These are phyloP conservation scores for Shinisaurus crocodilurus DNA, from an alignment of 2,113 vertebrate genomes.

Conservation along the genomic window DNA sequence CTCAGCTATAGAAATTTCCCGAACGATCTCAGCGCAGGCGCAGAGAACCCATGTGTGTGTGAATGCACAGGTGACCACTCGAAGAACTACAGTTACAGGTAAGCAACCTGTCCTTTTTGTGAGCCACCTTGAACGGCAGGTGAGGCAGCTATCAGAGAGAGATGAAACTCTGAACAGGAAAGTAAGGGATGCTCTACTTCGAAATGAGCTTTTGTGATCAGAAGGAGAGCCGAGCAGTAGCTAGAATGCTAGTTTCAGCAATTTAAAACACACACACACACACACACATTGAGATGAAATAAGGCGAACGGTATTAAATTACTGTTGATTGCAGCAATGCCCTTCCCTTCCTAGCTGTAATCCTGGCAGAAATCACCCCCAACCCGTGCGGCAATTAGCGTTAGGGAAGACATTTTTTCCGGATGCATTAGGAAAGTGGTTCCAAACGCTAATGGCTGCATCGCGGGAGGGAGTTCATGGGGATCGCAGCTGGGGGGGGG, in stretches of 20 bases:
- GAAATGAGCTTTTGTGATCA: not conserved
- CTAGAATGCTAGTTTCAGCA: not conserved
- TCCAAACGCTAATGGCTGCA: too few relatives aligned
- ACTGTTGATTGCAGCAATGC: conserved; percentile 9
- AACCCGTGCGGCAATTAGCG: not conserved
- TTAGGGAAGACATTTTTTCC: not conserved
- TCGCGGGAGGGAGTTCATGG: not conserved
- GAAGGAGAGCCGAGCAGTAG: conserved; percentile 26
- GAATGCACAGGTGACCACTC: too few relatives aligned
- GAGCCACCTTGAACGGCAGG: not conserved
- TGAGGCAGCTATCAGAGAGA: too few relatives aligned
- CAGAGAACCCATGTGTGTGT: too few relatives aligned
- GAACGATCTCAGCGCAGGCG: too few relatives aligned
- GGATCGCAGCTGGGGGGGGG: not conserved
- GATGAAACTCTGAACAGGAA: not conserved
- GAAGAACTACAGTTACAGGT: too few relatives aligned
- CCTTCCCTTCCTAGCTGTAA: not conserved
- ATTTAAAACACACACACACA: not conserved
- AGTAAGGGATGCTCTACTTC: not conserved
- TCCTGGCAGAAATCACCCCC: not conserved
- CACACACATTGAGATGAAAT: not conserved
- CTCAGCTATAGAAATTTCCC: too few relatives aligned
- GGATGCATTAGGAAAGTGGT: too few relatives aligned
- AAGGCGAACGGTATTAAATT: conserved; percentile 19
- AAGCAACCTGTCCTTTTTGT: too few relatives aligned